phyloP scores from a whole-genome alignment of 2,888 invertebrate genomes.

The Molorchus minor region DNA sequence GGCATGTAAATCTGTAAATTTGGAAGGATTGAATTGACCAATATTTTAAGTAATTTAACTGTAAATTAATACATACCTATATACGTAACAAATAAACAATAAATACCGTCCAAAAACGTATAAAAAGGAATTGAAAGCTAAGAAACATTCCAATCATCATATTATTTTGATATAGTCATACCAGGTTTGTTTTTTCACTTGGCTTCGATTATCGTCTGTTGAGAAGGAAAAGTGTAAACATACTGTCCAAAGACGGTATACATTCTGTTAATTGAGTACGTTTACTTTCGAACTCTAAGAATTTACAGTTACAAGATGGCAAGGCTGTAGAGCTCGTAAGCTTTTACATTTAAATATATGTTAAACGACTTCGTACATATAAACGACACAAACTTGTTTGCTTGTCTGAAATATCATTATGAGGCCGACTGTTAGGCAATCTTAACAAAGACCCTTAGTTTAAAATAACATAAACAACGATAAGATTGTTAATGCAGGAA shows the following conservation, averaged over 20 bases:
- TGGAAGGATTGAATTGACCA: no score
- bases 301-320: slow-evolving; percentile 29
- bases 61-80: no score
- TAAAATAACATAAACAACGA: slow-evolving; percentile 2
- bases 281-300: slow-evolving; percentile 32
- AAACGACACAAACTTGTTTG: slow-evolving; percentile 29
- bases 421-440: slow-evolving; percentile 8
- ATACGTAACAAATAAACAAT: no score
- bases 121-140: no score
- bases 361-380: slow-evolving; percentile 28
- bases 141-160: no score
- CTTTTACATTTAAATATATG: slow-evolving; percentile 31
- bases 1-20: no score
- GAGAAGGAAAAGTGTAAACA: slow-evolving; percentile 15
- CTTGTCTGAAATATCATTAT: slow-evolving; percentile 23
- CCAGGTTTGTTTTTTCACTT: background rate
- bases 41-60: no score
- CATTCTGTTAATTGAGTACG: slow-evolving; percentile 35
- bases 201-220: background rate
- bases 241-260: slow-evolving; percentile 26
- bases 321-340: slow-evolving; percentile 26
- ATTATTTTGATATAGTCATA: no score
- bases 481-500: background rate
- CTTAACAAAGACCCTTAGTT: slow-evolving; percentile 14
- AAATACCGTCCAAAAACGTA: no score